Percentiles rank a stretch among this genome's conserved stretches.
phyloP scores from a whole-genome alignment of 2,888 invertebrate species.

The Rhamphomyia laevipes region DNA sequence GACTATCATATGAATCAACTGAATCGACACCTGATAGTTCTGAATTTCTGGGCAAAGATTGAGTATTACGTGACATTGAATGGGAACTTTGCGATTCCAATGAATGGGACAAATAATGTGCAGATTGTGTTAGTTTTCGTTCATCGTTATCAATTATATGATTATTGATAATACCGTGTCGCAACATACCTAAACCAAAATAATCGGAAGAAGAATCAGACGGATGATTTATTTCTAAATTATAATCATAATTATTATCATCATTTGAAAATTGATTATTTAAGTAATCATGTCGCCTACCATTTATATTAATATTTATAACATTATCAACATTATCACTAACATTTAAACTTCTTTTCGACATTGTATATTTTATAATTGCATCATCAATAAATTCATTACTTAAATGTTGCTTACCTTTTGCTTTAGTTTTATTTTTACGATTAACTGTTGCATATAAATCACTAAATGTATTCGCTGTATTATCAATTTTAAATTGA shows the following conservation, averaged over 20 bases:
- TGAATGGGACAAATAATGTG: slow-evolving; percentile 32
- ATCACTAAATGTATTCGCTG: slow-evolving; percentile 31
- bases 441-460: slow-evolving; percentile 39
- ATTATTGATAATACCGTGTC: slow-evolving; percentile 14
- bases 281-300: slow-evolving; percentile 18
- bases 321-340: slow-evolving; percentile 3
- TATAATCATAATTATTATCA: slow-evolving; percentile 26
- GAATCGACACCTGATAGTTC: slow-evolving; percentile 36
- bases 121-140: slow-evolving; percentile 30
- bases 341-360: slow-evolving; percentile 26
- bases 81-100: slow-evolving; percentile 32
- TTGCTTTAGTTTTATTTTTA: slow-evolving; percentile 34
- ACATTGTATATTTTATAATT: slow-evolving; percentile 31
- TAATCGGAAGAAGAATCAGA: slow-evolving; percentile 35
- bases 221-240: slow-evolving; percentile 34
- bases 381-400: slow-evolving; percentile 37
- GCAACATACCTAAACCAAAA: slow-evolving; percentile 28
- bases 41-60: slow-evolving; percentile 34
- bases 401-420: slow-evolving; percentile 32
- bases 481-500: slow-evolving; percentile 18
- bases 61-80: slow-evolving; percentile 24
- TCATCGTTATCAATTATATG: slow-evolving; percentile 15
- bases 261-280: slow-evolving; percentile 20
- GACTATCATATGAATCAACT: slow-evolving; percentile 37
- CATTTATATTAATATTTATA: background rate